A percentile compares a stretch with the other conserved stretches of the same genome.
Evolutionary conservation across 2,888 invertebrate genomes (phyloP).

Genomic region (Cerastis rubricosa): DNA sequence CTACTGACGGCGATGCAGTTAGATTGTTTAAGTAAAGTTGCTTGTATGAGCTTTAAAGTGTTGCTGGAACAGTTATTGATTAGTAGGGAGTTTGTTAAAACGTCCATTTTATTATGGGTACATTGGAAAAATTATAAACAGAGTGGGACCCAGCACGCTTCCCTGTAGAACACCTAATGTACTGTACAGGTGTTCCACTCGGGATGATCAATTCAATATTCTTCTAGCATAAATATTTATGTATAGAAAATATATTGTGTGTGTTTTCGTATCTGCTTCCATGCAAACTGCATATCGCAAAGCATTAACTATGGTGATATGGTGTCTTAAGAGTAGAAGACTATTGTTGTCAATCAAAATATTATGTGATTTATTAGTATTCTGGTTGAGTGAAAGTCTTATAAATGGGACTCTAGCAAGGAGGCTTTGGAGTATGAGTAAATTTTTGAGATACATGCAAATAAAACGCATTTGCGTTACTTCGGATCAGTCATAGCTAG

Average conservation of each 20-base stretch:
- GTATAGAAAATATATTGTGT: too few species aligned
- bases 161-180: neutral
- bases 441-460: neutral
- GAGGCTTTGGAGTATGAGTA: neutral
- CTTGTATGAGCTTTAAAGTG: constrained; percentile 36
- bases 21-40: constrained; percentile 55
- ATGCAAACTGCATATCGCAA: neutral
- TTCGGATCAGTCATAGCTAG: neutral
- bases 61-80: constrained; percentile 30
- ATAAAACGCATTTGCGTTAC: neutral
- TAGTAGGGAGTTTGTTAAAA: constrained; percentile 7
- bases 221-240: neutral
- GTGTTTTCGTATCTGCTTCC: neutral
- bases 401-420: neutral
- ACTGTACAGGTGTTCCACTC: too few species aligned
- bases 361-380: neutral
- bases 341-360: neutral
- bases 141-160: neutral
- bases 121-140: neutral
- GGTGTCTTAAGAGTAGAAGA: neutral
- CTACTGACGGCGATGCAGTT: constrained; percentile 56
- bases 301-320: neutral
- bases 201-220: neutral
- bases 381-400: neutral
- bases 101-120: neutral